Base-by-base conservation (phyloP, 1,140 invertebrate species). In the Saccostrea glomerata region DNA sequence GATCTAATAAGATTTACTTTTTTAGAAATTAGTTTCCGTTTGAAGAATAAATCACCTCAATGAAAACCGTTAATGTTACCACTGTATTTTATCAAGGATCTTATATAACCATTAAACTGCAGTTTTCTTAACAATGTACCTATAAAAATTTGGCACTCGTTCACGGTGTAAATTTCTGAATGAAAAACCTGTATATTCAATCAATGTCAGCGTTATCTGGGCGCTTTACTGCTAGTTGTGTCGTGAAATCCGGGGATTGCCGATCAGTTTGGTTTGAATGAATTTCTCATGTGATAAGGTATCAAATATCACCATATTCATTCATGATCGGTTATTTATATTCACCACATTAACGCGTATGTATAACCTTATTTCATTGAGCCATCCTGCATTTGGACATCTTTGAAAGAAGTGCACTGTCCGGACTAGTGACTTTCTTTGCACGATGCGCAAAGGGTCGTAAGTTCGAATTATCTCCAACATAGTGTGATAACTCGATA, bases 1-100 rank as follows among this genome's bases (percentile, higher is more conserved):
- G 70, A 77, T 77, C 70, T 77, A 77, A 77, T 77, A 77, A 77
- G 70, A 77, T 77, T 77, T 77, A 77, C 70, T 77, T 77, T 77
- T 15, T 25, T 15, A 77, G 70, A 40, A 77, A 77, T 77, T 77
- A 77, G 70, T 30, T 77, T 36, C 70, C 70, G 70, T 77, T 3
- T 9, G 25, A 77, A 30, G 25, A 30, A 77, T 40, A 77, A 77
- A 77, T 77, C 70, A 77, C 23, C 9, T 23, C 70, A 30, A 4
- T 23, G 70, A n/a, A 13, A 36, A 2, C 70, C 13, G 11, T 77
- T 15, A 77, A 77, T 36, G 25, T 30, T 36, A 23, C 30, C 70
- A 12, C 13, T 25, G 30, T 36, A 30, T 73, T 77, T 36, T 77
- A 77, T 77, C 11, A 30, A 30, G 25, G 23, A 30, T 77, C 70